phyloP scores from a whole-genome alignment of 2,797 vertebrate genomes.

The Gymnocypris eckloni region DNA sequence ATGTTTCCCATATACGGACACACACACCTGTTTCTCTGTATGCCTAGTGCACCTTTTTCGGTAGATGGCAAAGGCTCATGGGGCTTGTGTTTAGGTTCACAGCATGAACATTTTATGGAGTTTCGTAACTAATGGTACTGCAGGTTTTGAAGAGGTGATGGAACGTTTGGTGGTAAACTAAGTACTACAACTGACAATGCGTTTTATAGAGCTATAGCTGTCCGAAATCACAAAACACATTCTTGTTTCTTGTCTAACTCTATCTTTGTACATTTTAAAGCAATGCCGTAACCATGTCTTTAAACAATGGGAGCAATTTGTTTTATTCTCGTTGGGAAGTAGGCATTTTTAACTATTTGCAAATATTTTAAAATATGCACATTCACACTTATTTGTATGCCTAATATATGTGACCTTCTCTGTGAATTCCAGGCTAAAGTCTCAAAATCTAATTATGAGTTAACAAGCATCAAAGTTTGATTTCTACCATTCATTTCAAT shows the following conservation, averaged over 20 bases:
- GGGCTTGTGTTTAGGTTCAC: constrained; percentile 3
- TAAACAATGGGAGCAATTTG: not conserved
- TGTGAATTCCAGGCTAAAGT: too few relatives aligned
- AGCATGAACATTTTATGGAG: not conserved
- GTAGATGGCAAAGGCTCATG: not conserved
- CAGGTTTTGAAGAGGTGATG: not conserved
- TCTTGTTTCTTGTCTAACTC: not conserved
- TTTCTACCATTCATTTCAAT: too few relatives aligned
- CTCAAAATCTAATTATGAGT: too few relatives aligned
- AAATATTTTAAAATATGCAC: not conserved
- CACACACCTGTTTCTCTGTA: constrained; percentile 4
- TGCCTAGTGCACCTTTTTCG: not conserved
- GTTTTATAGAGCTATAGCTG: not conserved
- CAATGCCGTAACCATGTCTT: not conserved
- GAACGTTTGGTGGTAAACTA: not conserved
- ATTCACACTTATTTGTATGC: not conserved
- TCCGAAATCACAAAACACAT: not conserved
- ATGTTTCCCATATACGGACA: constrained; percentile 23
- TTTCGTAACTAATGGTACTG: constrained; percentile 1
- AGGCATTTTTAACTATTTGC: not conserved
- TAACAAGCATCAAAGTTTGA: too few relatives aligned
- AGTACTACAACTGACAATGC: not conserved
- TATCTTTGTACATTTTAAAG: not conserved
- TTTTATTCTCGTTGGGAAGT: not conserved
- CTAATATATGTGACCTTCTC: not conserved